These are phyloP conservation scores for Calypte anna DNA, from an alignment of 2,113 vertebrate genomes.

Conservation along the genomic window DNA sequence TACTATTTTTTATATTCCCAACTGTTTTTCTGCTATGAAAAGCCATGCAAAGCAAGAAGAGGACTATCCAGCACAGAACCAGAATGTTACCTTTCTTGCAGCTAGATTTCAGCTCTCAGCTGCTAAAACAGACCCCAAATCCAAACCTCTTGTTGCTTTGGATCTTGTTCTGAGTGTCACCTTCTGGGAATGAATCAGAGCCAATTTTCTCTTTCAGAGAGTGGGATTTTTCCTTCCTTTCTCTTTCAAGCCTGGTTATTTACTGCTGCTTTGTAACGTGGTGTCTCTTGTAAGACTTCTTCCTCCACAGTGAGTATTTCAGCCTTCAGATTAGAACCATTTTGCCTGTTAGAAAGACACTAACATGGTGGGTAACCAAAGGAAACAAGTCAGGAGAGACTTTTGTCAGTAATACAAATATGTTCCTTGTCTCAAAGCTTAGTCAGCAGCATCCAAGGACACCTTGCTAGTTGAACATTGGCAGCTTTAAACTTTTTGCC, in stretches of 20 bases:
- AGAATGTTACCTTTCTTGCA: constrained; percentile 29
- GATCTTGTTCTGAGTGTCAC: constrained; percentile 9
- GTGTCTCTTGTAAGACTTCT: background rate
- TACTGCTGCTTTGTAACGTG: background rate
- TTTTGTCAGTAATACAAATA: background rate
- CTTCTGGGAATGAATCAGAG: constrained; percentile 14
- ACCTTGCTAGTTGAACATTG: background rate
- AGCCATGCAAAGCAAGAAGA: background rate
- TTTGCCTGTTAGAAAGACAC: background rate
- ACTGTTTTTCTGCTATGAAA: constrained; percentile 23
- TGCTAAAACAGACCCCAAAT: constrained; percentile 63
- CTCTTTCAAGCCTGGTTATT: constrained; percentile 6
- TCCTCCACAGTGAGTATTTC: background rate
- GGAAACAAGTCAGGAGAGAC: background rate
- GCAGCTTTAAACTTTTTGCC: background rate
- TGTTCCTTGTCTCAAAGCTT: background rate
- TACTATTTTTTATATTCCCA: constrained; percentile 11
- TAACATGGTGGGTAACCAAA: background rate
- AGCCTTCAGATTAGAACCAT: background rate
- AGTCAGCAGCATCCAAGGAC: background rate
- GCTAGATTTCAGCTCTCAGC: constrained; percentile 26
- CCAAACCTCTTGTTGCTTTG: constrained; percentile 54
- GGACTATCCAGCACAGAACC: background rate
- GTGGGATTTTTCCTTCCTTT: constrained; percentile 36
- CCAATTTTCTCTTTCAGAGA: constrained; percentile 26